These are phyloP conservation scores for Lathronympha strigana DNA, from an alignment of 2,888 invertebrate species.

Conservation along the genomic window DNA sequence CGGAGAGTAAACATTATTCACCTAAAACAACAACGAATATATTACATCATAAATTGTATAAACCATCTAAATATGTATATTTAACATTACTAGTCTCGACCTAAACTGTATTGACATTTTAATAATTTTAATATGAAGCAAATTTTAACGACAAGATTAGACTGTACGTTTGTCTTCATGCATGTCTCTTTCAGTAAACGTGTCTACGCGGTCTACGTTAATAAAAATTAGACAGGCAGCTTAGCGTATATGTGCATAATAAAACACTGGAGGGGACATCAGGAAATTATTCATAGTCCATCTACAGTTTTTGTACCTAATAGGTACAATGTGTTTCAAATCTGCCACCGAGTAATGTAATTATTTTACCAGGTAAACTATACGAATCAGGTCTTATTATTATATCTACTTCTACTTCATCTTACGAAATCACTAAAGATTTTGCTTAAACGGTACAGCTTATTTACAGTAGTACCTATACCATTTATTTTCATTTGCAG, in stretches of 20 bases:
- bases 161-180: slow-evolving; percentile 25
- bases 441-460: too few relatives aligned
- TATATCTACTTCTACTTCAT: background rate
- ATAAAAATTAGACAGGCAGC: background rate
- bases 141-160: slow-evolving; percentile 1
- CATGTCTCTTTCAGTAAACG: slow-evolving; percentile 25
- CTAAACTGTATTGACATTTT: slow-evolving; percentile 15
- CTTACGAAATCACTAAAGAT: background rate
- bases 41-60: background rate
- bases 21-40: background rate
- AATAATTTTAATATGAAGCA: background rate
- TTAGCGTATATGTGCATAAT: background rate
- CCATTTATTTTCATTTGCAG: too few relatives aligned
- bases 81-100: too few relatives aligned
- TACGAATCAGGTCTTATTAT: background rate
- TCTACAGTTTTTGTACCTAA: background rate
- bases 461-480: too few relatives aligned
- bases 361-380: slow-evolving; percentile 25
- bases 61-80: too few relatives aligned
- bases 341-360: slow-evolving; percentile 5
- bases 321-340: background rate
- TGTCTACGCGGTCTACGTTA: slow-evolving; percentile 1
- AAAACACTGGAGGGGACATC: background rate
- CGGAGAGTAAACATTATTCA: background rate
- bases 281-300: background rate